Conservation (phyloP, 2,113 vertebrate species). For the Beaufortia kweichowensis region DNA sequence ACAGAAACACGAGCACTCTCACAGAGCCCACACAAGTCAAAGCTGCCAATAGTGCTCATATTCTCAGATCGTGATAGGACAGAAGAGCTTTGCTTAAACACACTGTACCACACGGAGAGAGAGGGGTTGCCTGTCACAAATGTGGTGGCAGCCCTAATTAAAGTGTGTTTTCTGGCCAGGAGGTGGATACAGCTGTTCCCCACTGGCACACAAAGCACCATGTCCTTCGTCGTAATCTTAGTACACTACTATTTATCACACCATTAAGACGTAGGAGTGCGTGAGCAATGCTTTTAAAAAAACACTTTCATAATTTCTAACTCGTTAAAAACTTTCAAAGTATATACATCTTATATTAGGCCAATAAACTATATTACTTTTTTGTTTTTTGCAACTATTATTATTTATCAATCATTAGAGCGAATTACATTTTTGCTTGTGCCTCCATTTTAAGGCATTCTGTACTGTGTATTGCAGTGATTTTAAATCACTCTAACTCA, state of each 20-base stretch:
- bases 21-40: not conserved
- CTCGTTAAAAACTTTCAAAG: too few species aligned
- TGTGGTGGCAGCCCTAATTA: slow-evolving; percentile 22
- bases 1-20: slow-evolving; percentile 37
- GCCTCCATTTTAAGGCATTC: too few species aligned
- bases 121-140: slow-evolving; percentile 15
- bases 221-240: not conserved
- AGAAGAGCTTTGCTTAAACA: slow-evolving; percentile 28
- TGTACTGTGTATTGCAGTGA: too few species aligned
- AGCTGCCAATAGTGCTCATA: slow-evolving; percentile 20
- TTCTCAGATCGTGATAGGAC: slow-evolving; percentile 28
- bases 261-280: not conserved
- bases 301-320: not conserved
- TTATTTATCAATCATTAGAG: too few species aligned
- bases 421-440: too few species aligned
- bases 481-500: too few species aligned
- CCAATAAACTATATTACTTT: too few species aligned
- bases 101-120: too few species aligned
- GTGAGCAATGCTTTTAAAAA: not conserved
- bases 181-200: slow-evolving; percentile 18
- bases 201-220: slow-evolving; percentile 1
- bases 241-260: slow-evolving; percentile 26
- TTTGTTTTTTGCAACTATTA: too few species aligned
- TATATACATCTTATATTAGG: too few species aligned
- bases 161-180: slow-evolving; percentile 5